phyloP scores from a whole-genome alignment of 2,888 invertebrate species.

The Odontocolon sp. region DNA sequence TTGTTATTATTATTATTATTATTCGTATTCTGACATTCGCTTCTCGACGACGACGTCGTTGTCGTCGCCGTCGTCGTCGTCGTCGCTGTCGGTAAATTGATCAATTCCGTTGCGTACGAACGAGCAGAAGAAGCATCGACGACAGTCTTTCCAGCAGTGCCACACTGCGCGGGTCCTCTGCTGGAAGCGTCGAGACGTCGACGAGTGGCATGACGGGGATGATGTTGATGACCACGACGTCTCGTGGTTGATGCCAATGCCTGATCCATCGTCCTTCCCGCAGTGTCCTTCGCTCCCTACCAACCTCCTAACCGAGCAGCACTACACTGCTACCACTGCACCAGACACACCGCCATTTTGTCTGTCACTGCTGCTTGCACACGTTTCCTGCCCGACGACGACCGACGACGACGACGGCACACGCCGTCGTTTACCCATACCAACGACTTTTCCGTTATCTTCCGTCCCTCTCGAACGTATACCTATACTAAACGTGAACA shows the following conservation, averaged over 20 bases:
- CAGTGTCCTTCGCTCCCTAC: slow-evolving; percentile 40
- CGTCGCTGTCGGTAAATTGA: slow-evolving; percentile 17
- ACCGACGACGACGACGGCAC: slow-evolving; percentile 27
- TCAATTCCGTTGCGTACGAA: neutral
- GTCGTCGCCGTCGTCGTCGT: slow-evolving; percentile 27
- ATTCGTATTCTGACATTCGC: slow-evolving; percentile 50
- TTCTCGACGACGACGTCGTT: slow-evolving; percentile 39
- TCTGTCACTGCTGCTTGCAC: slow-evolving; percentile 75
- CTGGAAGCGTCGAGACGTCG: slow-evolving; percentile 71
- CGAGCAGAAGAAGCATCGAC: neutral
- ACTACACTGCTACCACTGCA: slow-evolving; percentile 84
- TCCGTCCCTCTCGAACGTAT: neutral
- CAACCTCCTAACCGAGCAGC: slow-evolving; percentile 76
- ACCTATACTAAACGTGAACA: neutral
- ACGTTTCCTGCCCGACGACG: slow-evolving; percentile 53
- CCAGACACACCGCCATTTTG: slow-evolving; percentile 81
- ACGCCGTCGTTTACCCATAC: slow-evolving; percentile 49
- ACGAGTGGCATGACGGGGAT: slow-evolving; percentile 77
- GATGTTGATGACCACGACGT: slow-evolving; percentile 80
- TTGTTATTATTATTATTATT: no score
- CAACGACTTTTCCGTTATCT: neutral
- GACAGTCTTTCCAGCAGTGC: slow-evolving; percentile 72
- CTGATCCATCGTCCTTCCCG: slow-evolving; percentile 71
- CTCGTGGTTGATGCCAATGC: slow-evolving; percentile 71
- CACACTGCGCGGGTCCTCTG: slow-evolving; percentile 81